These are phyloP conservation scores for Lucilia sericata DNA, from an alignment of 1,140 invertebrate genomes.

Conservation along the genomic window DNA sequence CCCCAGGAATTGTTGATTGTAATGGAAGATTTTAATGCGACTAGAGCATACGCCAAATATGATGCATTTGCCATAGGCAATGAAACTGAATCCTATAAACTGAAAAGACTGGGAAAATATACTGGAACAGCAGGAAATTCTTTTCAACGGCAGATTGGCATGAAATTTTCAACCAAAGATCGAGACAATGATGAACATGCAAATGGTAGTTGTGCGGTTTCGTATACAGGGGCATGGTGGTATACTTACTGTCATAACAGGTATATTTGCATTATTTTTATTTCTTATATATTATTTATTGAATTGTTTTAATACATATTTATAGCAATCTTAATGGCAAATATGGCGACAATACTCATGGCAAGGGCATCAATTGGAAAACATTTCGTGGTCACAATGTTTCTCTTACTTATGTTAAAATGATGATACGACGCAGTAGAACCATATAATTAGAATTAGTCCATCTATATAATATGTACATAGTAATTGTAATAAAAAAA, in stretches of 20 bases:
- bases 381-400: background rate
- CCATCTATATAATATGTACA: too few species aligned
- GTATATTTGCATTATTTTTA: too few species aligned
- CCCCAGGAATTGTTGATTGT: background rate
- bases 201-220: background rate
- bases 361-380: background rate
- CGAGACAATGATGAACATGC: background rate
- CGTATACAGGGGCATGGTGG: conserved; percentile 14
- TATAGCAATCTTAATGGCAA: conserved; percentile 29
- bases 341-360: conserved; percentile 7
- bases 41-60: background rate
- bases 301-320: too few species aligned
- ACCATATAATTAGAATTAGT: background rate
- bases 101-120: conserved; percentile 5
- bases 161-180: conserved; percentile 1
- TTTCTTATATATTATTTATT: too few species aligned
- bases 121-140: background rate
- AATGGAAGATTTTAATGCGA: background rate
- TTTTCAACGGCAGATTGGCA: background rate
- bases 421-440: conserved; percentile 21
- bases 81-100: background rate
- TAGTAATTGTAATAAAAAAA: too few species aligned
- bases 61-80: background rate
- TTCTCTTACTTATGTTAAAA: background rate
- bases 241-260: background rate